Percentiles rank a stretch among this genome's conserved stretches.
phyloP scores from a whole-genome alignment of 2,888 invertebrate species.

The Agrotis segetum region DNA sequence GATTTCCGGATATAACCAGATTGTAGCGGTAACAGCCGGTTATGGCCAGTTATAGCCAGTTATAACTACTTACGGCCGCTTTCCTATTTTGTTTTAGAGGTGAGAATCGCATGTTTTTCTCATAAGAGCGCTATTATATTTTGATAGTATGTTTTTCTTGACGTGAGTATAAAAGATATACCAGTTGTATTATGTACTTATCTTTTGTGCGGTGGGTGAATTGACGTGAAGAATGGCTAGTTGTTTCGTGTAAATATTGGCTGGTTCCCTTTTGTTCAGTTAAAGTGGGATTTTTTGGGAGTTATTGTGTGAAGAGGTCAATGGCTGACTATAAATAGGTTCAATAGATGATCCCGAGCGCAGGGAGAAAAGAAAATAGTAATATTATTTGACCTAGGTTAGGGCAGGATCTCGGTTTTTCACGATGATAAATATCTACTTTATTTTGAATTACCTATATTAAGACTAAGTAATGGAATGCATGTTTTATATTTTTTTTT shows the following conservation, averaged over 20 bases:
- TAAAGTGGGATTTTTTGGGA: conserved; percentile 20
- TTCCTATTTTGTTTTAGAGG: conserved; percentile 52
- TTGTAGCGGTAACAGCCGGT: conserved; percentile 63
- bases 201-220: conserved; percentile 36
- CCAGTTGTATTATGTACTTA: conserved; percentile 31
- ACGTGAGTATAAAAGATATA: conserved; percentile 13
- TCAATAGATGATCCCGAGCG: neutral
- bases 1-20: conserved; percentile 68
- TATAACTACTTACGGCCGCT: conserved; percentile 51
- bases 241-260: conserved; percentile 37
- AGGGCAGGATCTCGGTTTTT: neutral
- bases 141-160: conserved; percentile 32
- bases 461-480: too few relatives aligned
- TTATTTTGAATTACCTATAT: too few relatives aligned
- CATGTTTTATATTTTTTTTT: too few relatives aligned
- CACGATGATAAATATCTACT: neutral
- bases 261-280: conserved; percentile 23
- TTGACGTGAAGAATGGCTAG: conserved; percentile 24
- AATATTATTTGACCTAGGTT: too few relatives aligned
- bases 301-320: conserved; percentile 17
- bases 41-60: conserved; percentile 56
- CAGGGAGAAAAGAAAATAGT: too few relatives aligned
- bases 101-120: conserved; percentile 34
- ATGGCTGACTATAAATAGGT: neutral
- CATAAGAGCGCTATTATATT: conserved; percentile 38